Conservation (phyloP, 2,113 vertebrate species). For the Thunnus maccoyii region DNA sequence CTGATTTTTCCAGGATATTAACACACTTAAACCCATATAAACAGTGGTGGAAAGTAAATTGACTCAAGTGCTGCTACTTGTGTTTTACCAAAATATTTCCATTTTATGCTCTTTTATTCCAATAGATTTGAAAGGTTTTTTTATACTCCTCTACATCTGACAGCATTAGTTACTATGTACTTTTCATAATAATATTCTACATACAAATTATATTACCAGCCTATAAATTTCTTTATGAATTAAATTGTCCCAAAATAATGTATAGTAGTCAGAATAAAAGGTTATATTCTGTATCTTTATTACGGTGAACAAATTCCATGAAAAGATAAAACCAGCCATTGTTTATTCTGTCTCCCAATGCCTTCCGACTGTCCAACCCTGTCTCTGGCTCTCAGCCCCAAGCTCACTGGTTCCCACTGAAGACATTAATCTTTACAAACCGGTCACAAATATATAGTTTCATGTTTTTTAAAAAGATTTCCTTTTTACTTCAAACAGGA, state of each 20-base stretch:
- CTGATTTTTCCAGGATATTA: not conserved
- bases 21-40: not conserved
- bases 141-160: too few species aligned
- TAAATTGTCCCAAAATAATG: not conserved
- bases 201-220: not conserved
- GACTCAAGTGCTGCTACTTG: too few species aligned
- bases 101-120: too few species aligned
- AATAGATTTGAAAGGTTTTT: too few species aligned
- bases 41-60: not conserved
- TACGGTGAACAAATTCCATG: not conserved
- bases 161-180: too few species aligned
- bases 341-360: constrained; percentile 1
- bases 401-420: not conserved
- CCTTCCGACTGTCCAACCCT: not conserved
- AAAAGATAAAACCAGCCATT: not conserved
- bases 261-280: too few species aligned
- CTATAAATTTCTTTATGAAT: not conserved
- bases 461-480: not conserved
- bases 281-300: too few species aligned
- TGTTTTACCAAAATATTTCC: too few species aligned
- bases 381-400: not conserved
- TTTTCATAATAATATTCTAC: not conserved
- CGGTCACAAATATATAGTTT: too few species aligned
- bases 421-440: constrained; percentile 21
- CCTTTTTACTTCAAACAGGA: constrained; percentile 14